Base-by-base conservation (phyloP, 2,113 vertebrate genomes). In the Corythoichthys intestinalis region DNA sequence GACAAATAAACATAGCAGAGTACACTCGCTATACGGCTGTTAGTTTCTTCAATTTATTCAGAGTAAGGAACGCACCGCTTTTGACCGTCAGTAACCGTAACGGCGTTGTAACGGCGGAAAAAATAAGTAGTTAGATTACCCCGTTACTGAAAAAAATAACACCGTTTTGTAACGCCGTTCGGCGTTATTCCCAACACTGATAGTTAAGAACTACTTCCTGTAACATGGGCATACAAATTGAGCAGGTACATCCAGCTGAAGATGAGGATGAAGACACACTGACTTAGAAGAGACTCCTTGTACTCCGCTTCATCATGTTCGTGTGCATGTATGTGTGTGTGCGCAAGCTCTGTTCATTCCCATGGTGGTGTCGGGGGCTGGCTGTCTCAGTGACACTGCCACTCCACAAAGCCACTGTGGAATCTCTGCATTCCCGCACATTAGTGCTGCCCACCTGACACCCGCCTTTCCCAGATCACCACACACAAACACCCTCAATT, bases 381-480 rank as follows among this genome's bases (percentile, higher is more conserved):
- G 67, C 72, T 77, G 79, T 83, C 68, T 83, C 83, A 71, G 83
- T 88, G 89, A 87, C 89, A 90, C 70, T 54, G 76, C 65, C 76
- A 44, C 83, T 85, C 81, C 84, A 88, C 88, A 91, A 91, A 90
- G 89, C 89, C 85, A 90, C 85, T 80, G 79, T 88, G 86, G 89
- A 91, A 89, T 91, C 89, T 90, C 67, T 83, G 83, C 82, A 91
- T 91, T 91, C 88, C 87, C 83, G 75, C 84, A 88, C 86, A 91
- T 91, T 91, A 91, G 90, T 91, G 89, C 89, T 86, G 87, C 86
- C 84, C 80, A 90, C 90, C 87, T 90, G 85, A 88, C 80, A 77
- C 82, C 77, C 56, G 77, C 77, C 73, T 83, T 90, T 88, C 86
- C 86, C 85, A 88, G 77, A 77, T 83, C 71, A 66, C 63, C 72